Evolutionary conservation across 2,888 invertebrate species (phyloP).

Genomic region (Sturmia bella): DNA sequence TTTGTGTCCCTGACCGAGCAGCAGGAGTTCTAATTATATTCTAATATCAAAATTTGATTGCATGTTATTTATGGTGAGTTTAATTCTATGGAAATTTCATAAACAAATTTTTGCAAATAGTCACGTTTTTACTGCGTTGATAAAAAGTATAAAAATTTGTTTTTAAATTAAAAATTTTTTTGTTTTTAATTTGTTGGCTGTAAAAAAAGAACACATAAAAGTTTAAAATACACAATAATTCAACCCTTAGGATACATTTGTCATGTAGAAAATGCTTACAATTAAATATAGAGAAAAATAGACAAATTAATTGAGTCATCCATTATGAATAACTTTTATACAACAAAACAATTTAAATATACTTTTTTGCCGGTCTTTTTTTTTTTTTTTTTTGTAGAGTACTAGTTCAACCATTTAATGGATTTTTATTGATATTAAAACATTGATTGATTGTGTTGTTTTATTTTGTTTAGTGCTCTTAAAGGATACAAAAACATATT

Average conservation of each 20-base stretch:
- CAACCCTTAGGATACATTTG: not conserved
- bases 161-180: constrained; percentile 10
- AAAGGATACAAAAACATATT: too few relatives aligned
- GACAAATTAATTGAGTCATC: too few relatives aligned
- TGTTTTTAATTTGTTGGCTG: not conserved
- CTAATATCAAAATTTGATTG: constrained; percentile 1
- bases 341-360: too few relatives aligned
- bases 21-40: constrained; percentile 24
- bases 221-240: not conserved
- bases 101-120: constrained; percentile 26
- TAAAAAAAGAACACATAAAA: not conserved
- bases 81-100: not conserved
- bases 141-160: not conserved
- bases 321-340: too few relatives aligned
- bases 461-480: too few relatives aligned
- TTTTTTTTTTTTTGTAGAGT: too few relatives aligned
- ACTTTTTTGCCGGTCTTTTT: too few relatives aligned
- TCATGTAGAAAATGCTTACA: not conserved
- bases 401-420: too few relatives aligned
- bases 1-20: not conserved
- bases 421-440: too few relatives aligned
- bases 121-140: constrained; percentile 27
- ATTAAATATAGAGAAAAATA: too few relatives aligned
- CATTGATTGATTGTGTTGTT: too few relatives aligned
- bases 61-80: not conserved